Evolutionary conservation across 2,797 vertebrate species (phyloP), one percentile per base, ranked within the genome.

Genomic region (Xenopus petersii): DNA sequence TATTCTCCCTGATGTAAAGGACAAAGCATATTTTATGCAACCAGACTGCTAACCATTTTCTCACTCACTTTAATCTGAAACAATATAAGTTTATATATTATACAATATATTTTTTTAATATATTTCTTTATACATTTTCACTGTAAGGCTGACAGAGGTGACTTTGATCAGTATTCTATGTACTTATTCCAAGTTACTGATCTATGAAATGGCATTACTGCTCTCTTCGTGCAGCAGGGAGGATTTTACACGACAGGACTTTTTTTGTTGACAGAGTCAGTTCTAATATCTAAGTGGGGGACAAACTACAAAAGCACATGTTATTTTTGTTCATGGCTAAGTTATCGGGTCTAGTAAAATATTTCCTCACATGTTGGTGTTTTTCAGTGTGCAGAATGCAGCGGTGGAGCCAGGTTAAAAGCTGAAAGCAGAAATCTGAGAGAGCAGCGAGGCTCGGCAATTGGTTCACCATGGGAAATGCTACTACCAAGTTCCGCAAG

Each of bases 401-500:
- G 81, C 81, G 85, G 85, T 86, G 71, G 74, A 11, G 2, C 84
- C 83, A 75, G 65, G 83, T 81, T 87, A 85, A 86, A 86, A 78
- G 81, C 88, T 94, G 88, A 94, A 90, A 83, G 85, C 82, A 85
- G 82, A 85, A 82, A 56, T 17, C 54, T 5, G 16, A 59, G 33
- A 30, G 81, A 81, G 82, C 26, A 30, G 83, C 84, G 81, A 80
- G 83, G 79, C 70, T 82, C 71, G 62, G 63, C 83, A 71, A 79
- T 86, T 84, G 84, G 26, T 82, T 82, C 87, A 93, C 88, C 84
- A 99, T 99, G 98, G 98, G 98, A 86, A 99, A 98, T 89, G 95
- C 96, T 64, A 95, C 96, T 12, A 98, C 98, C 81, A 99, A 99
- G 86, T 99, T 99, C 86, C 96, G 98, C 64, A 99, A 99, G 91